Percentiles rank a stretch among this genome's conserved stretches.
These are phyloP conservation scores for Synergus japonicus DNA, from an alignment of 2,888 invertebrate genomes.

Conservation along the genomic window DNA sequence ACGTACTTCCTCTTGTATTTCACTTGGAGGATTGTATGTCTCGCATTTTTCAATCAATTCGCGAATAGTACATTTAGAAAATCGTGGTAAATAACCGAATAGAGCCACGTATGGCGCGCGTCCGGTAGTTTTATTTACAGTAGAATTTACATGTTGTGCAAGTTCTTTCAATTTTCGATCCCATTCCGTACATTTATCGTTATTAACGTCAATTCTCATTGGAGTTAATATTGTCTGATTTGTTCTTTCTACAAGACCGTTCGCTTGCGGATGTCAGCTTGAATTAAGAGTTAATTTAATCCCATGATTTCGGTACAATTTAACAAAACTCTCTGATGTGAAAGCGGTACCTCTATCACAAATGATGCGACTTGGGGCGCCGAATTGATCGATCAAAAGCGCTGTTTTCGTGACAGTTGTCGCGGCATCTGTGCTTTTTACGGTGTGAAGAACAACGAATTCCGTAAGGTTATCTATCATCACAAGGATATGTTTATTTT, in stretches of 20 bases:
- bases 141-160: background rate
- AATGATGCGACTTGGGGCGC: conserved; percentile 1
- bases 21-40: background rate
- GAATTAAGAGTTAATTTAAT: conserved; percentile 21
- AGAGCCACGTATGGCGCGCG: conserved; percentile 13
- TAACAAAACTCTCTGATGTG: background rate
- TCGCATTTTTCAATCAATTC: conserved; percentile 3
- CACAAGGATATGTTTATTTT: conserved; percentile 28
- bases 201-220: background rate
- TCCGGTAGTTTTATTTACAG: conserved; percentile 17
- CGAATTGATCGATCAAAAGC: conserved; percentile 22
- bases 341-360: conserved; percentile 27
- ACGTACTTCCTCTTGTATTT: conserved; percentile 16
- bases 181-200: background rate
- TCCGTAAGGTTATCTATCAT: conserved; percentile 10
- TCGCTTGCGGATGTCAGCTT: conserved; percentile 19
- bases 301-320: background rate
- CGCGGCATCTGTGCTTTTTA: conserved; percentile 23
- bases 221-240: conserved; percentile 38
- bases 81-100: conserved; percentile 38
- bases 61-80: background rate
- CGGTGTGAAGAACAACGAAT: conserved; percentile 6
- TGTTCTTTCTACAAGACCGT: conserved; percentile 3
- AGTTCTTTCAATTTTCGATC: background rate
- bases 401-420: conserved; percentile 15